Conservation (phyloP, 2,888 invertebrate species). For the Rutpela maculata region DNA sequence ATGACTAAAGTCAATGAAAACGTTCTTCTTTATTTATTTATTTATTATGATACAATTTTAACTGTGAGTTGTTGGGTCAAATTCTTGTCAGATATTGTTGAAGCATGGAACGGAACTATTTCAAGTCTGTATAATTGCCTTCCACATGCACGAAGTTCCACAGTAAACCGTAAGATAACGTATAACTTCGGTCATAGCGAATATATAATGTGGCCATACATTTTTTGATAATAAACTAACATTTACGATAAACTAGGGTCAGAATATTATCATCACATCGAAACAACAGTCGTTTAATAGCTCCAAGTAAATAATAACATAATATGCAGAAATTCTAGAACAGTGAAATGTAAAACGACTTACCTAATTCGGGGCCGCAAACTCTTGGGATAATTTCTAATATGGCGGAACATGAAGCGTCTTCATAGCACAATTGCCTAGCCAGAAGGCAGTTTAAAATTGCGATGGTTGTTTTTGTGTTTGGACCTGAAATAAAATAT, state of each 20-base stretch:
- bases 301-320: not conserved
- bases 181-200: not conserved
- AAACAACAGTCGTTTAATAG: not conserved
- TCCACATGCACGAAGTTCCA: not conserved
- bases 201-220: not conserved
- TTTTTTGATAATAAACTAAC: not conserved
- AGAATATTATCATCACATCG: not conserved
- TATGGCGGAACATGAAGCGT: slow-evolving; percentile 92
- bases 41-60: not conserved
- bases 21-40: too few relatives aligned
- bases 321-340: not conserved
- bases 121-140: not conserved
- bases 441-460: slow-evolving; percentile 93
- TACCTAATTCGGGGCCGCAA: slow-evolving; percentile 93
- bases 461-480: slow-evolving; percentile 85
- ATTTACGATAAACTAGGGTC: not conserved
- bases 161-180: not conserved
- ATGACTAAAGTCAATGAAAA: too few relatives aligned
- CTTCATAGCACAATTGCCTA: slow-evolving; percentile 91
- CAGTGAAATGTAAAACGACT: slow-evolving; percentile 69
- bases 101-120: not conserved
- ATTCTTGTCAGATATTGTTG: not conserved
- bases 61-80: not conserved
- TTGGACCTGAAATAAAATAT: slow-evolving; percentile 81
- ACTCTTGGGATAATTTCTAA: slow-evolving; percentile 93